Evolutionary conservation across 2,888 invertebrate genomes (phyloP).

Genomic region (Diploptera punctata): DNA sequence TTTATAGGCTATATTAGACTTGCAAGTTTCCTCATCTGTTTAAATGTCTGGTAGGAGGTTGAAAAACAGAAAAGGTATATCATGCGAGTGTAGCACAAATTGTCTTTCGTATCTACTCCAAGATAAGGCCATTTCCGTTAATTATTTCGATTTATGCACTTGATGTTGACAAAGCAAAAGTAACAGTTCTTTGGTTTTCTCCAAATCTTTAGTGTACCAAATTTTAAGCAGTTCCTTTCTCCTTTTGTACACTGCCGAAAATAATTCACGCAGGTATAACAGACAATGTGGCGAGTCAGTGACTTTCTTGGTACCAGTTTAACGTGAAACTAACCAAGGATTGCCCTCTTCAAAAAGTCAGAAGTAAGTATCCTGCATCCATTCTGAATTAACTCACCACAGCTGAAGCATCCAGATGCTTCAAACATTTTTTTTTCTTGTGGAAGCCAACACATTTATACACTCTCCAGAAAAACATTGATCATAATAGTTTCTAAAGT

Average conservation of each 20-base stretch:
- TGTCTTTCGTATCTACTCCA: slow-evolving; percentile 25
- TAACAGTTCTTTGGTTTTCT: neutral
- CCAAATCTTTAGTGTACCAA: slow-evolving; percentile 21
- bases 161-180: neutral
- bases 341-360: neutral
- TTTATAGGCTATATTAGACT: slow-evolving; percentile 5
- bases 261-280: neutral
- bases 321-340: neutral
- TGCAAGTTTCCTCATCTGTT: slow-evolving; percentile 13
- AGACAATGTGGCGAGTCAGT: neutral
- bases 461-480: too few species aligned
- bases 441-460: too few species aligned
- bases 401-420: too few species aligned
- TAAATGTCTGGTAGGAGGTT: slow-evolving; percentile 18
- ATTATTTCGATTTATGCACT: neutral
- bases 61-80: slow-evolving; percentile 34
- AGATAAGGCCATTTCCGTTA: neutral
- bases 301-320: slow-evolving; percentile 9
- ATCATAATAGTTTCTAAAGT: too few species aligned
- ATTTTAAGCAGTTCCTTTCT: neutral
- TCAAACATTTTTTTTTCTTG: too few species aligned
- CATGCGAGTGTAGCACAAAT: slow-evolving; percentile 37
- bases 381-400: too few species aligned
- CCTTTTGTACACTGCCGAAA: slow-evolving; percentile 9
- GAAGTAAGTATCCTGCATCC: too few species aligned